Percentiles rank a stretch among this genome's conserved stretches.
Conservation (phyloP, 2,113 vertebrate species). For the Oreotrochilus melanogaster region DNA sequence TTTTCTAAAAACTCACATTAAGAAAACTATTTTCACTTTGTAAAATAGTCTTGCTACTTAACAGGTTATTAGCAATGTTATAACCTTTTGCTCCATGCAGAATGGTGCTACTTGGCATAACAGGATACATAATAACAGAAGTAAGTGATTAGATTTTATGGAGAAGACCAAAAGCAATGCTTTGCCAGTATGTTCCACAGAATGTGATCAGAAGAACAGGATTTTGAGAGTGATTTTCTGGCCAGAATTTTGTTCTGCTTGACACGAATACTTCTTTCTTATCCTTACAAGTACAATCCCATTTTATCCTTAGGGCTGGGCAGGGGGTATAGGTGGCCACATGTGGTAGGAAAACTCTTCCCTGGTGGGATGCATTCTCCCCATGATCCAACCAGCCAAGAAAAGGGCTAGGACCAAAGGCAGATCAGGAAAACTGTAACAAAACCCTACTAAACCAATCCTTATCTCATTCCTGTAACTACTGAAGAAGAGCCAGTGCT, state of each 20-base stretch:
- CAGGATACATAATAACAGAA: neutral
- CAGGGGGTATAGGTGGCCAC: neutral
- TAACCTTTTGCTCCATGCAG: neutral
- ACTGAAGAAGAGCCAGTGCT: neutral
- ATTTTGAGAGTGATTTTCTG: neutral
- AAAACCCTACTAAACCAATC: neutral
- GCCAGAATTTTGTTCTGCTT: neutral
- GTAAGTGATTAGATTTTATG: neutral
- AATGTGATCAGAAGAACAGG: neutral
- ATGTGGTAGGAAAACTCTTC: fast-evolving
- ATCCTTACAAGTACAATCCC: neutral
- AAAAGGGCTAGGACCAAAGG: neutral
- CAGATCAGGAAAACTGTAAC: neutral
- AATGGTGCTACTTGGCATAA: neutral
- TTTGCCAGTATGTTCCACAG: neutral
- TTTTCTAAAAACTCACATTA: neutral
- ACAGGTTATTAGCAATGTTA: neutral
- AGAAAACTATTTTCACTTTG: neutral
- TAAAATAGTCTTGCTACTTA: neutral
- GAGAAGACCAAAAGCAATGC: neutral
- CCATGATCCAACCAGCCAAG: neutral
- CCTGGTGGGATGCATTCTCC: neutral
- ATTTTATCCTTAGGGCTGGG: neutral
- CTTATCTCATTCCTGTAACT: neutral
- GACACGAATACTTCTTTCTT: neutral